A percentile compares a stretch with the other conserved stretches of the same genome.
phyloP scores from a whole-genome alignment of 2,113 vertebrate species.

The Oreocharis arfaki region DNA sequence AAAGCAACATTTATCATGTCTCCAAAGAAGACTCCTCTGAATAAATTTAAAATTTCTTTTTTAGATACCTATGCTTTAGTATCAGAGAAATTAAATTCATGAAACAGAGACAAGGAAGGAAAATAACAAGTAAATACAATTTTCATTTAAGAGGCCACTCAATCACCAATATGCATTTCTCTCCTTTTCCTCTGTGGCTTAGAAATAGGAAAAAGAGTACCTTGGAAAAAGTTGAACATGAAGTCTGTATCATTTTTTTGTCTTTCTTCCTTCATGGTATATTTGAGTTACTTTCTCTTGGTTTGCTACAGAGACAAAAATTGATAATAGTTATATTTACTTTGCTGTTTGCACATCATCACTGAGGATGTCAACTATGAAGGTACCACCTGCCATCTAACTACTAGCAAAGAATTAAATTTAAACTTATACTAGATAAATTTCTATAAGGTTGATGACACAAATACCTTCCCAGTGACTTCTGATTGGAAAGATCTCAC shows the following conservation, averaged over 20 bases:
- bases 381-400: neutral
- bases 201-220: neutral
- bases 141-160: neutral
- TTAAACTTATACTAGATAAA: neutral
- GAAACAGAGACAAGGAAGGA: neutral
- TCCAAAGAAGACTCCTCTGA: neutral
- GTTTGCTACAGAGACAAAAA: neutral
- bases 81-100: neutral
- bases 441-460: neutral
- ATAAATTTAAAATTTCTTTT: neutral
- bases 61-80: neutral
- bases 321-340: neutral
- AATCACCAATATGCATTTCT: accelerated
- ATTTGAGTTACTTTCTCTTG: neutral
- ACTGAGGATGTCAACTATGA: neutral
- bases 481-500: neutral
- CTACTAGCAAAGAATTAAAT: neutral
- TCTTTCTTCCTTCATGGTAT: neutral
- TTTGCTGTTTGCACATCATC: neutral
- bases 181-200: neutral
- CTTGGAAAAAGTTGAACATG: neutral
- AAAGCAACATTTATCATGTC: neutral
- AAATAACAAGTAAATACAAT: neutral
- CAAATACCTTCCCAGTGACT: neutral
- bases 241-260: neutral